A percentile compares a stretch with the other conserved stretches of the same genome.
Evolutionary conservation across 2,113 vertebrate species (phyloP).

Genomic region (Calidris pugnax): DNA sequence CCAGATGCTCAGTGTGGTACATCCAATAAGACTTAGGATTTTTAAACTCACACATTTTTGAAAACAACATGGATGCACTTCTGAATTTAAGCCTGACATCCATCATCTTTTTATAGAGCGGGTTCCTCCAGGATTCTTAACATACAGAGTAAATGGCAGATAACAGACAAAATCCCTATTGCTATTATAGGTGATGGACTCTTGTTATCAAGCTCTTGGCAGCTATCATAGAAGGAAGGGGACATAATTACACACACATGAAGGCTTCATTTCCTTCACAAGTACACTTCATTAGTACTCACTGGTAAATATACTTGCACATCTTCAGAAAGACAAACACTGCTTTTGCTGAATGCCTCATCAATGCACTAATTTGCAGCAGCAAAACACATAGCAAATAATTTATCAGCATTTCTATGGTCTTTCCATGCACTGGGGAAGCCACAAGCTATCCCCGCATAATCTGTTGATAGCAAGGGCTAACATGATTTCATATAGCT

Average conservation of each 20-base stretch:
- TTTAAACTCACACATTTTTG: not conserved
- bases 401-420: not conserved
- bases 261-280: conserved; percentile 55
- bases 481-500: not conserved
- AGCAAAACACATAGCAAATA: not conserved
- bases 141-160: not conserved
- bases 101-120: not conserved
- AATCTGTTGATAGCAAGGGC: not conserved
- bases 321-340: conserved; percentile 45
- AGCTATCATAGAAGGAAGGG: conserved; percentile 23
- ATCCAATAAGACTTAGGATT: not conserved
- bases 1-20: not conserved
- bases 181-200: not conserved
- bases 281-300: conserved; percentile 42
- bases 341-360: conserved; percentile 29
- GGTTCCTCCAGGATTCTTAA: not conserved
- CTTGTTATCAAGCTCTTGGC: conserved; percentile 25
- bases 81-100: not conserved
- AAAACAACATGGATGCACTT: not conserved
- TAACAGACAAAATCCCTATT: not conserved
- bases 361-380: not conserved
- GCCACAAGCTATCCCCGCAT: not conserved
- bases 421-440: not conserved
- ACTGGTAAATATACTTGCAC: conserved; percentile 29
- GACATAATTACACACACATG: conserved; percentile 30